A percentile compares a stretch with the other conserved stretches of the same genome.
These are phyloP conservation scores for Elephas maximus DNA, from an alignment of 2,113 vertebrate species.

Conservation along the genomic window DNA sequence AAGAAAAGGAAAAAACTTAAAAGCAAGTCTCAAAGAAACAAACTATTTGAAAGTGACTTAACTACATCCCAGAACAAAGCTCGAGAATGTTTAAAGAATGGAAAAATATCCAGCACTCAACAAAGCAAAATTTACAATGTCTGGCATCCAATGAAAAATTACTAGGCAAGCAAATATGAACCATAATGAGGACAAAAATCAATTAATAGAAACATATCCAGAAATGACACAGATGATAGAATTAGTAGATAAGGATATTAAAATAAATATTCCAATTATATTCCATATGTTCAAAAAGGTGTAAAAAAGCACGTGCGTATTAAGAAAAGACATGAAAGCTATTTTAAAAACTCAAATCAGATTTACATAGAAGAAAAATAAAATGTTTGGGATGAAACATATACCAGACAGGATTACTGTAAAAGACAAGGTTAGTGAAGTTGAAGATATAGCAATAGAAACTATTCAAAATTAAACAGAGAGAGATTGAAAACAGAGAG, in stretches of 20 bases:
- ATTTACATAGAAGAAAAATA: neutral
- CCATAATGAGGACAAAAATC: neutral
- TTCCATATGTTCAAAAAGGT: neutral
- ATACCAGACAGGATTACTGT: neutral
- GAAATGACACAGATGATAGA: neutral
- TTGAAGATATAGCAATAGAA: neutral
- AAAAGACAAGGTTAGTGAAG: neutral
- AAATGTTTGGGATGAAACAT: neutral
- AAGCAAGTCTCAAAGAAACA: neutral
- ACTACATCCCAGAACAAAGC: neutral
- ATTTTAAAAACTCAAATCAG: neutral
- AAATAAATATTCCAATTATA: neutral
- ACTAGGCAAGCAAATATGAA: neutral
- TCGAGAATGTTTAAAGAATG: neutral
- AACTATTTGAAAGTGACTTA: neutral
- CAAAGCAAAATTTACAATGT: neutral
- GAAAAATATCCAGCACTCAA: neutral
- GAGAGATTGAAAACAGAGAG: too few species aligned
- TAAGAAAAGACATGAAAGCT: neutral
- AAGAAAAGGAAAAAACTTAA: neutral
- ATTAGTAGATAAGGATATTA: neutral
- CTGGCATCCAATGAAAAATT: neutral
- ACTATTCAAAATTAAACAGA: neutral
- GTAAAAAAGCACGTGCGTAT: neutral
- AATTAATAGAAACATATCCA: neutral